A percentile compares a stretch with the other conserved stretches of the same genome.
Evolutionary conservation across 1,140 invertebrate genomes (phyloP).

Genomic region (Drosophila insularis): DNA sequence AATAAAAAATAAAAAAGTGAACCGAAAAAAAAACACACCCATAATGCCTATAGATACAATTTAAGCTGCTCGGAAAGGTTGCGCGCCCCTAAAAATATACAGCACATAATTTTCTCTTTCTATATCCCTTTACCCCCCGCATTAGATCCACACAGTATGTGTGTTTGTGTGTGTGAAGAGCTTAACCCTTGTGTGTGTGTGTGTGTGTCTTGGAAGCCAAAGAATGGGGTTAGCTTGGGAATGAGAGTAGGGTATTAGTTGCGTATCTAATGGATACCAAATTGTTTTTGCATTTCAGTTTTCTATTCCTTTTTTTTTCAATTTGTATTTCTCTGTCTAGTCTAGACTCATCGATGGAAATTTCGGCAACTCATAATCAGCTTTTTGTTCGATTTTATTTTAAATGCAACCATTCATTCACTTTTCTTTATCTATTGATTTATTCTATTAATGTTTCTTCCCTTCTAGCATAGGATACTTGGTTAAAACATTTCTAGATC

Average conservation of each 20-base stretch:
- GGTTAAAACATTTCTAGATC: no score
- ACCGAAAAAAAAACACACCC: slow-evolving; percentile 27
- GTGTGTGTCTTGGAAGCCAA: background rate
- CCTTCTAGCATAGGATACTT: no score
- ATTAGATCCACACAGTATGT: background rate
- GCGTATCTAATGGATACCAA: slow-evolving; percentile 20
- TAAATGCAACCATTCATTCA: background rate
- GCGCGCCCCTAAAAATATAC: slow-evolving; percentile 71
- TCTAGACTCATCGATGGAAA: background rate
- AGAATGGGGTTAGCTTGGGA: slow-evolving; percentile 11
- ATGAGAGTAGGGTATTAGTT: slow-evolving; percentile 19
- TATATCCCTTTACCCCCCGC: background rate
- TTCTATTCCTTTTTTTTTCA: background rate
- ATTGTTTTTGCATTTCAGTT: slow-evolving; percentile 5
- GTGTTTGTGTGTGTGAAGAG: slow-evolving; percentile 7
- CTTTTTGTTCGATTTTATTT: slow-evolving; percentile 6
- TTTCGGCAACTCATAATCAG: slow-evolving; percentile 3
- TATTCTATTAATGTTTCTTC: no score
- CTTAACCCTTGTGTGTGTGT: slow-evolving; percentile 14
- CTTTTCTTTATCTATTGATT: slow-evolving; percentile 7
- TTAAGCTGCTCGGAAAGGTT: slow-evolving; percentile 73
- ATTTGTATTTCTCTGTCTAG: background rate
- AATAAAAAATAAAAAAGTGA: slow-evolving; percentile 9
- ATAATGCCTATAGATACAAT: slow-evolving; percentile 71
- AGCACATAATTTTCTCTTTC: slow-evolving; percentile 51